phyloP scores from a whole-genome alignment of 64 coral and sea anemone species.

The Trachythela sp. region DNA sequence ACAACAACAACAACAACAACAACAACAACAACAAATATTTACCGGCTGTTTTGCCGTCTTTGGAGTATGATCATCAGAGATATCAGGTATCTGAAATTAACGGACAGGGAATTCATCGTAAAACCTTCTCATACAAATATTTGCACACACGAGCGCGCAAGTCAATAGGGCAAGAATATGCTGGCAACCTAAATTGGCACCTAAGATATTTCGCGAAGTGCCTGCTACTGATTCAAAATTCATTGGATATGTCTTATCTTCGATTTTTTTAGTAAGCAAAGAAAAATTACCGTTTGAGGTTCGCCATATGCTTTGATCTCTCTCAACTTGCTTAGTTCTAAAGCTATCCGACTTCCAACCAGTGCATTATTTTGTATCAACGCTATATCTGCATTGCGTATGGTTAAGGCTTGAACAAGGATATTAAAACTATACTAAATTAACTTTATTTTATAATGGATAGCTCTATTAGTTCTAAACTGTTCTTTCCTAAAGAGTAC shows the following conservation, averaged over 20 bases:
- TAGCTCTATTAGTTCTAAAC: not conserved
- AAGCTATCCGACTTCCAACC: constrained; percentile 75
- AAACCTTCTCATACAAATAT: no score
- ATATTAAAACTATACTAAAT: not conserved
- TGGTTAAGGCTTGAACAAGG: not conserved
- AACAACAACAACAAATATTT: not conserved
- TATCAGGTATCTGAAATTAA: not conserved
- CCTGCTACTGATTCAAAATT: no score
- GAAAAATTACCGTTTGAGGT: not conserved
- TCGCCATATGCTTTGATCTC: not conserved
- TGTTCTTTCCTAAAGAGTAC: not conserved
- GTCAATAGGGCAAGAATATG: no score
- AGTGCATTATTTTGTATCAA: constrained; percentile 68
- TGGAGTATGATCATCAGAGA: not conserved
- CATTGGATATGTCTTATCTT: no score
- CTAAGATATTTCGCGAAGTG: no score
- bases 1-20: not conserved
- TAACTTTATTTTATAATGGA: not conserved
- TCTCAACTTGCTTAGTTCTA: constrained; percentile 63
- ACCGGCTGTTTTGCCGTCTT: not conserved
- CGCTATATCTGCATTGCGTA: constrained; percentile 43
- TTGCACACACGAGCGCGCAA: no score
- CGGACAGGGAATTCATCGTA: not conserved
- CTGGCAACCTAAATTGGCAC: no score
- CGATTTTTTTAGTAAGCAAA: not conserved